These are phyloP conservation scores for Zaprionus obscuricornis DNA, from an alignment of 2,888 invertebrate genomes.

Conservation along the genomic window DNA sequence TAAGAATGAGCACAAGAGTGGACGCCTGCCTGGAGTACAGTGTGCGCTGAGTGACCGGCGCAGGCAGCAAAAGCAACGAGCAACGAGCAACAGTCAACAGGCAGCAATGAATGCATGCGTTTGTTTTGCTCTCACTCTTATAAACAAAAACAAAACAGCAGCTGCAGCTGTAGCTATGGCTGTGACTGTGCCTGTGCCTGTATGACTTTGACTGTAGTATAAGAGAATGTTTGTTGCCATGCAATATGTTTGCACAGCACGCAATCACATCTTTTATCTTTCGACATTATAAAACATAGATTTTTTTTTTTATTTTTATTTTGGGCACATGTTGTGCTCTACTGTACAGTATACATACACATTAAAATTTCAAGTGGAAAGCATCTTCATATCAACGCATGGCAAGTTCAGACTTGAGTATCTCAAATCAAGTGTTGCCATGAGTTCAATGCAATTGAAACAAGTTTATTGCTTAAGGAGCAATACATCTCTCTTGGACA, in stretches of 20 bases:
- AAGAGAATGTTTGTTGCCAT: slow-evolving; percentile 43
- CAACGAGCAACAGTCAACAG: too few relatives aligned
- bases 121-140: slow-evolving; percentile 26
- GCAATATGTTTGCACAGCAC: slow-evolving; percentile 33
- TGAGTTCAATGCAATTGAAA: slow-evolving; percentile 63
- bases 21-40: slow-evolving; percentile 19
- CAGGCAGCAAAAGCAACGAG: slow-evolving; percentile 3
- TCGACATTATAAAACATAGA: slow-evolving; percentile 38
- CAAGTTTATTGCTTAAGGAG: slow-evolving; percentile 53
- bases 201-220: too few relatives aligned
- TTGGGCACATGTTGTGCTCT: slow-evolving; percentile 29
- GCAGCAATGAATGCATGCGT: slow-evolving; percentile 23
- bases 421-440: slow-evolving; percentile 7
- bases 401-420: not conserved
- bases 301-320: slow-evolving; percentile 11
- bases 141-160: slow-evolving; percentile 11
- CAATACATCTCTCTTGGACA: slow-evolving; percentile 28
- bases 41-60: slow-evolving; percentile 25
- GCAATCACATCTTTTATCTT: slow-evolving; percentile 16
- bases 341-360: slow-evolving; percentile 15
- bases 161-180: slow-evolving; percentile 35
- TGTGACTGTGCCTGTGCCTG: too few relatives aligned
- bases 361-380: not conserved
- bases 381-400: not conserved
- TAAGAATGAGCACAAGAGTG: not conserved